These are phyloP conservation scores for Crax fasciolata DNA, from an alignment of 2,797 vertebrate species.

Conservation along the genomic window DNA sequence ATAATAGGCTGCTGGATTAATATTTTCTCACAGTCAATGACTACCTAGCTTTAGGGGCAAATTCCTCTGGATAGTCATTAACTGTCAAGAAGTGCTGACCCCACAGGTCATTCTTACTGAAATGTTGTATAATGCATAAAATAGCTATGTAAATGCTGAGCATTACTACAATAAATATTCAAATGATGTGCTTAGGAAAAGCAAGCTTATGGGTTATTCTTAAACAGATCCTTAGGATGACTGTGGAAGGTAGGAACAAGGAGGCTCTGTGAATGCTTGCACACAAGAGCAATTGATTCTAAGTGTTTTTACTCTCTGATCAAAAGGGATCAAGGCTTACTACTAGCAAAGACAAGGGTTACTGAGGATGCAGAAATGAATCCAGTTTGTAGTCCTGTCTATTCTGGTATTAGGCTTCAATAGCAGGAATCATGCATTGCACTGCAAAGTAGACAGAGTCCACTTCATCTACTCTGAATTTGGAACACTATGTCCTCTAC, in stretches of 20 bases:
- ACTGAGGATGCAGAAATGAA: neutral
- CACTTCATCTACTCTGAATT: neutral
- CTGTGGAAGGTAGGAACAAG: neutral
- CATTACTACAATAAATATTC: constrained; percentile 43
- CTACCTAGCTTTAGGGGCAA: neutral
- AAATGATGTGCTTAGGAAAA: constrained; percentile 19
- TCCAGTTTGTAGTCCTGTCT: neutral
- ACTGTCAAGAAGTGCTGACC: constrained; percentile 47
- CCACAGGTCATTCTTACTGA: constrained; percentile 44
- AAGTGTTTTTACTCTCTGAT: neutral
- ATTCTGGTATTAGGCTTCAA: neutral
- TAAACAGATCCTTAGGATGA: neutral
- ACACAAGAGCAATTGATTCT: neutral
- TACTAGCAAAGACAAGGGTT: neutral
- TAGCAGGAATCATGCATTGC: neutral
- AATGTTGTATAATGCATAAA: constrained; percentile 11
- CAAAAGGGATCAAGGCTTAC: neutral
- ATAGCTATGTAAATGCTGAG: constrained; percentile 29
- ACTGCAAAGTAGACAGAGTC: neutral
- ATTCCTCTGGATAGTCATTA: constrained; percentile 38
- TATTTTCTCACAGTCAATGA: constrained; percentile 48
- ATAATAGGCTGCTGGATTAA: constrained; percentile 32
- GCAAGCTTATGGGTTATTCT: neutral
- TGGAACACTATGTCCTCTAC: neutral
- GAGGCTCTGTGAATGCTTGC: neutral